phyloP scores from a whole-genome alignment of 2,888 invertebrate species.

The Heliothis peltigera region DNA sequence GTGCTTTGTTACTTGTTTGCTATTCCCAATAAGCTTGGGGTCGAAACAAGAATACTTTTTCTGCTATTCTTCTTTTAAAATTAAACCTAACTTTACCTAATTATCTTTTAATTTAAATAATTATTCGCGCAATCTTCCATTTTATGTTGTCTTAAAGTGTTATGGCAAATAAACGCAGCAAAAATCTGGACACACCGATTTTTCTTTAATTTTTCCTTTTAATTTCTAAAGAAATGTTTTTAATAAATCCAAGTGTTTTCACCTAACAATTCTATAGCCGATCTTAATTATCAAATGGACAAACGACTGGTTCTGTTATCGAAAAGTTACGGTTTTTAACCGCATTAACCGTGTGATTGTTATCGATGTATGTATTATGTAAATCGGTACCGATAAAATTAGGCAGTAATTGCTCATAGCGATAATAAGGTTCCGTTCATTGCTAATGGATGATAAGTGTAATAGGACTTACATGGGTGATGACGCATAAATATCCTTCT shows the following conservation, averaged over 20 bases:
- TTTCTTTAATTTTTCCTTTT: too few species aligned
- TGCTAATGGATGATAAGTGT: constrained; percentile 19
- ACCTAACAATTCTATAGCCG: background rate
- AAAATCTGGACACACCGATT: too few species aligned
- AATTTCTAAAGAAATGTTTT: too few species aligned
- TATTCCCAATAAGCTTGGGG: too few species aligned
- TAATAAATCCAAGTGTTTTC: too few species aligned
- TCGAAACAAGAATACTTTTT: too few species aligned
- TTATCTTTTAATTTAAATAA: too few species aligned
- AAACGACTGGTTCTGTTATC: constrained; percentile 5
- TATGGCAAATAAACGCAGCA: too few species aligned
- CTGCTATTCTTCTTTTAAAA: too few species aligned
- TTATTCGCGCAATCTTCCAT: too few species aligned
- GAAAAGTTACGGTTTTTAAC: constrained; percentile 1
- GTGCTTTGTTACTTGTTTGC: background rate
- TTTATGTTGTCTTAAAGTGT: too few species aligned
- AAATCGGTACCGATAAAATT: constrained; percentile 35
- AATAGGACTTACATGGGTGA: background rate
- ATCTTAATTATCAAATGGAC: background rate
- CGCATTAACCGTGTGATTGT: constrained; percentile 17
- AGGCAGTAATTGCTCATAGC: constrained; percentile 5
- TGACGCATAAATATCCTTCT: background rate
- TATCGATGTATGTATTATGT: constrained; percentile 21
- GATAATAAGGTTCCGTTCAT: constrained; percentile 1
- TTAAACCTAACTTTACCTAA: too few species aligned